Percentiles rank a stretch among this genome's conserved stretches.
These are phyloP conservation scores for Coboldia fuscipes DNA, from an alignment of 1,140 invertebrate species.

Conservation along the genomic window DNA sequence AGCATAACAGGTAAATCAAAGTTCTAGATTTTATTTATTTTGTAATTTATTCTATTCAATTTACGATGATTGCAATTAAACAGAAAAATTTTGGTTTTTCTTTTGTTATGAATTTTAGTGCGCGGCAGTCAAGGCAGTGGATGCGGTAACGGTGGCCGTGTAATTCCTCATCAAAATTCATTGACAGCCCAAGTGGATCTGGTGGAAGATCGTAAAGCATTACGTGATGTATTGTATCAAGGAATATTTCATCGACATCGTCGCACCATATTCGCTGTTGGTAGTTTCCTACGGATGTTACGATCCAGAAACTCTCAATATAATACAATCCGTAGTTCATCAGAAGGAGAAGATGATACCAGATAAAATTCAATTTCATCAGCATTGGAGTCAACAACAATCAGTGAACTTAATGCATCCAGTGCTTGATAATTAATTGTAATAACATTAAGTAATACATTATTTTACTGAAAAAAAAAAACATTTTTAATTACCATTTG, in stretches of 20 bases:
- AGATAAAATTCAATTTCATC: conserved; percentile 14
- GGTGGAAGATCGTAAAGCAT: conserved; percentile 17
- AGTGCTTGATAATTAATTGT: too few relatives aligned
- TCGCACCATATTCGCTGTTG: conserved; percentile 54
- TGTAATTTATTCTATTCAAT: background rate
- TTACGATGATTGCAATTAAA: background rate
- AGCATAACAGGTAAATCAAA: conserved; percentile 8
- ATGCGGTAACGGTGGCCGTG: background rate
- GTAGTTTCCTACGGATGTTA: conserved; percentile 57
- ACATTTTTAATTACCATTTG: too few relatives aligned
- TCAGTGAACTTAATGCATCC: too few relatives aligned
- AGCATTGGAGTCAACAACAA: too few relatives aligned
- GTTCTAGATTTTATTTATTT: background rate
- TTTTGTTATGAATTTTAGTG: background rate
- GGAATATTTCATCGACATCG: conserved; percentile 60
- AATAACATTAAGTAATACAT: too few relatives aligned
- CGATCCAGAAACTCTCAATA: conserved; percentile 60
- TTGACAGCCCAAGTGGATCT: conserved; percentile 19
- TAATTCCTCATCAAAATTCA: conserved; percentile 18
- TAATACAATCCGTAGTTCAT: conserved; percentile 39
- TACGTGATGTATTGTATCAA: conserved; percentile 48
- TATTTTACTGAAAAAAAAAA: too few relatives aligned
- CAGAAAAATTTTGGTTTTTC: background rate
- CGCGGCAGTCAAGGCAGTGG: background rate
- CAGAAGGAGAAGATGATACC: conserved; percentile 21